Base-by-base conservation (phyloP, 2,113 vertebrate genomes). In the Odontophorus gujanensis region DNA sequence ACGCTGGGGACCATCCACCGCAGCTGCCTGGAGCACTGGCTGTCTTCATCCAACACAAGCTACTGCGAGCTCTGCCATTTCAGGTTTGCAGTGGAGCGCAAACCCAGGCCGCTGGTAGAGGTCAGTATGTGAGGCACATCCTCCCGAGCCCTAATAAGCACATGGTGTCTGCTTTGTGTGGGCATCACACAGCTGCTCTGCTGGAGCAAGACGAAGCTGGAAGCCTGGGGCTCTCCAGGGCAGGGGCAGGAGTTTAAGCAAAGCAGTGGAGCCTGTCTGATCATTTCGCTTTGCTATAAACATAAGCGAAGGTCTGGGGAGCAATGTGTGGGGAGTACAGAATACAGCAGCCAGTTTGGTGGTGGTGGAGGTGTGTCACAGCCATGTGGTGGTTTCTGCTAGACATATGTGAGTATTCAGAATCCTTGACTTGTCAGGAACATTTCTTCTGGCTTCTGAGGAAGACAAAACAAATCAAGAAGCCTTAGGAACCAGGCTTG, bases 11-110 rank as follows among this genome's bases (percentile, higher is more conserved):
- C 98, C 87, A 98, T 99, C 93, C 98, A 99, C 96, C 98, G 98
- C 85, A 98, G 98, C 97, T 99, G 98, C 97, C 97, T 99, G 97
- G 98, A 99, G 91, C 98, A 94, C 92, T 99, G 98, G 98, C 97
- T 99, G 88, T 98, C 98, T 0, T 98, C 98, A 82, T 99, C 98
- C 47, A 98, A 98, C 92, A 99, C 98, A 97, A 99, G 97, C 97
- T 98, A 97, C 98, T 99, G 98, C 87, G 98, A 99, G 96, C 98
- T 99, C 97, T 99, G 98, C 97, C 98, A 98, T 96, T 98, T 98
- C 97, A 98, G 98, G 96, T 99, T 99, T 96, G 97, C 97, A 71
- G 98, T 98, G 53, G 98, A 99, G 92, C 98, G 97, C 97, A 98
- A 98, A 95, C 98, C 98, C 82, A 97, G 98, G 92, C 98, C 98